Conservation (phyloP, 2,888 invertebrate genomes). For the Synergus umbraculus region DNA sequence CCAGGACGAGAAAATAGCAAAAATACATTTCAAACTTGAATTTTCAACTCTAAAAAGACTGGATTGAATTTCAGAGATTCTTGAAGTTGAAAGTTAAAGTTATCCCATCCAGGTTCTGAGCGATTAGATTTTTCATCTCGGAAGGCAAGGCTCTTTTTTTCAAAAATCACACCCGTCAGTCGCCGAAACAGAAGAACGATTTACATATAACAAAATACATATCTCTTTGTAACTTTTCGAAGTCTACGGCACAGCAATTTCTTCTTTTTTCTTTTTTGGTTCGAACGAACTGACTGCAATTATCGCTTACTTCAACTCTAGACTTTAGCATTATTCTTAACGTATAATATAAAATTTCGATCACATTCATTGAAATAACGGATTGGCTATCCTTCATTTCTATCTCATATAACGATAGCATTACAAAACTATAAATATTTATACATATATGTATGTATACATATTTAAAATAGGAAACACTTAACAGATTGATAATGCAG, state of each 20-base stretch:
- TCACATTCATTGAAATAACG: conserved; percentile 49
- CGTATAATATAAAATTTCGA: conserved; percentile 50
- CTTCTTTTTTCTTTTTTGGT: conserved; percentile 22
- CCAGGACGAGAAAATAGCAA: conserved; percentile 18
- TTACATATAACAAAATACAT: conserved; percentile 24
- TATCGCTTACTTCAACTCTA: conserved; percentile 30
- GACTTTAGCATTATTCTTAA: conserved; percentile 47
- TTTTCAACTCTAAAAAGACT: background rate
- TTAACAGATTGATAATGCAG: conserved; percentile 10
- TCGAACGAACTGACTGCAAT: conserved; percentile 4
- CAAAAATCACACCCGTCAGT: conserved; percentile 13
- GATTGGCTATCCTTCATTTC: conserved; percentile 44
- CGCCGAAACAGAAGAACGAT: conserved; percentile 13
- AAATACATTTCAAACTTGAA: background rate
- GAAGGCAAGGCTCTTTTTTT: conserved; percentile 23
- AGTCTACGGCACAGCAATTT: conserved; percentile 3
- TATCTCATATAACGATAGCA: conserved; percentile 43
- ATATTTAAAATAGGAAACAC: conserved; percentile 40
- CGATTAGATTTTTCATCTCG: conserved; percentile 11
- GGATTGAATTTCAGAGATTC: conserved; percentile 39
- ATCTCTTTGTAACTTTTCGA: conserved; percentile 19
- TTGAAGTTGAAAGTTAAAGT: conserved; percentile 19
- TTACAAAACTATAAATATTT: conserved; percentile 49
- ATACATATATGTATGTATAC: conserved; percentile 24
- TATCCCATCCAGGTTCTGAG: background rate